phyloP scores from a whole-genome alignment of 2,888 invertebrate genomes.

The Lasiommata megera region DNA sequence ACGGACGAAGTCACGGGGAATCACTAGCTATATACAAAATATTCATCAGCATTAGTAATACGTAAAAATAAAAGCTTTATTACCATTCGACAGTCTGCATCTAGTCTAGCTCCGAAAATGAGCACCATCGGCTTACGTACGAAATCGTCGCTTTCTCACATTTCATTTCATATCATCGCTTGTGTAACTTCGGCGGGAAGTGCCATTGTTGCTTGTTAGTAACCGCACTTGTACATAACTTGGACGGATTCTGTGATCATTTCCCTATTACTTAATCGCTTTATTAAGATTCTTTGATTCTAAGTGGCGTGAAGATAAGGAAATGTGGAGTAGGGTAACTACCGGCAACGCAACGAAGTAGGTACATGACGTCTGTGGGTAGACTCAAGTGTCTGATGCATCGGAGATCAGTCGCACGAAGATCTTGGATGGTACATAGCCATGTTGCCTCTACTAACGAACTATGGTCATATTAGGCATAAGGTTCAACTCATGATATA shows the following conservation, averaged over 20 bases:
- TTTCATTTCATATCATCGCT: slow-evolving; percentile 10
- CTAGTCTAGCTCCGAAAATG: background rate
- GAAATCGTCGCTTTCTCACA: slow-evolving; percentile 15
- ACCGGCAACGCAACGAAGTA: too few relatives aligned
- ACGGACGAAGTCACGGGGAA: too few relatives aligned
- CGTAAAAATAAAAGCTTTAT: background rate
- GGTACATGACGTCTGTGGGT: too few relatives aligned
- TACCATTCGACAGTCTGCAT: background rate
- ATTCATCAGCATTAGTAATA: too few relatives aligned
- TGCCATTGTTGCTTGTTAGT: slow-evolving; percentile 14
- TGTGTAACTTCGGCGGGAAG: slow-evolving; percentile 18
- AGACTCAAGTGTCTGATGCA: too few relatives aligned
- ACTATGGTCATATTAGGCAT: too few relatives aligned
- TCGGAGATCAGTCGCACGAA: too few relatives aligned
- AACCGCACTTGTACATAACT: background rate
- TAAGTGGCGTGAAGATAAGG: background rate
- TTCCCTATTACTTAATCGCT: slow-evolving; percentile 15
- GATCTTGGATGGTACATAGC: too few relatives aligned
- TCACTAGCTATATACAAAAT: too few relatives aligned
- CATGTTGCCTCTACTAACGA: too few relatives aligned
- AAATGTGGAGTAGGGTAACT: background rate
- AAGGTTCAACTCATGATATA: too few relatives aligned
- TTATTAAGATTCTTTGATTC: slow-evolving; percentile 7
- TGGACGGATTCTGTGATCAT: slow-evolving; percentile 6
- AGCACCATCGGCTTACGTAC: slow-evolving; percentile 5